These are phyloP conservation scores for Ceratina calcarata DNA, from an alignment of 1,140 invertebrate genomes.

Conservation along the genomic window DNA sequence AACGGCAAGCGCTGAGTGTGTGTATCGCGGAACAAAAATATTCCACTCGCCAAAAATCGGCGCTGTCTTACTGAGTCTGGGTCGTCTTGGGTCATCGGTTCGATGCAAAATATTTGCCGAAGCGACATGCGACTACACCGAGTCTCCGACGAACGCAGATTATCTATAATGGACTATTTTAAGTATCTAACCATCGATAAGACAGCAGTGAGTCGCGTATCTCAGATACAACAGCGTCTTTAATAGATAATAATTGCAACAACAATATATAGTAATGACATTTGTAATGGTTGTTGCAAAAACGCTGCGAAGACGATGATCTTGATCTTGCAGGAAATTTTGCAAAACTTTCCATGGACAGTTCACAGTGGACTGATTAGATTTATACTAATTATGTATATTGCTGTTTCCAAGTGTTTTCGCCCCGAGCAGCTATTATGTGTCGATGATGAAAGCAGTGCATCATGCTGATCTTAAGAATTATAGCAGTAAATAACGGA, in stretches of 20 bases:
- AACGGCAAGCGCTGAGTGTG: conserved; percentile 29
- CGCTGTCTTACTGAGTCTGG: conserved; percentile 14
- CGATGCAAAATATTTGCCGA: conserved; percentile 57
- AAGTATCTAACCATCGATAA: not conserved
- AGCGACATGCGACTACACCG: not conserved
- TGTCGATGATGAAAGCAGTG: conserved; percentile 22
- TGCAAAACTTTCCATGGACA: conserved; percentile 25
- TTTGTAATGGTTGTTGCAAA: no score
- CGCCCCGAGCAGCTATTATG: conserved; percentile 51
- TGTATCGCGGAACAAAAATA: conserved; percentile 38
- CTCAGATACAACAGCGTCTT: not conserved
- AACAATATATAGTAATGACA: not conserved
- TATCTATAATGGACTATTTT: not conserved
- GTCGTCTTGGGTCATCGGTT: conserved; percentile 35
- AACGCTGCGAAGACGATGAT: not conserved
- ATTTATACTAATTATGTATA: conserved; percentile 63
- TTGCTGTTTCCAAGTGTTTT: conserved; percentile 55
- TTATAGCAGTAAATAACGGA: conserved; percentile 20
- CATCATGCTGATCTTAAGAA: conserved; percentile 24
- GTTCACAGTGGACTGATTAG: conserved; percentile 50
- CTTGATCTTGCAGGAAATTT: conserved; percentile 6
- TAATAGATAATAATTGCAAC: no score
- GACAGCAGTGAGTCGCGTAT: not conserved
- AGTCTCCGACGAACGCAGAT: no score
- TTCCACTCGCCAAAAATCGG: conserved; percentile 46